A percentile compares a stretch with the other conserved stretches of the same genome.
These are phyloP conservation scores for sheep (Ovis aries) DNA, from an alignment of 2,113 vertebrate genomes.

Conservation along the genomic window DNA sequence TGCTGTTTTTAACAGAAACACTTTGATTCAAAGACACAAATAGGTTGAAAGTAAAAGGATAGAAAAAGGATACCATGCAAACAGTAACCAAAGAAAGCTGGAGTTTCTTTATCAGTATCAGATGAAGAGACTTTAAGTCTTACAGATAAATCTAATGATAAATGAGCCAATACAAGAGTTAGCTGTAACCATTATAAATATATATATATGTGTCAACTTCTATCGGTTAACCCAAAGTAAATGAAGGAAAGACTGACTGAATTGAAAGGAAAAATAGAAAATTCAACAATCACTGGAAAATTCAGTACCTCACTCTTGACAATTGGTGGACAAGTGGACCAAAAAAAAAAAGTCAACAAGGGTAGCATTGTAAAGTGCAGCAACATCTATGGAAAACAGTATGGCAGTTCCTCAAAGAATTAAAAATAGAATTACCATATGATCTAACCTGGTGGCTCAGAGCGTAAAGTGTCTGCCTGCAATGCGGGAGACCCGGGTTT, in stretches of 20 bases:
- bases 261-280: not conserved
- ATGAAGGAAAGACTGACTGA: not conserved
- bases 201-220: not conserved
- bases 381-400: not conserved
- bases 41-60: not conserved
- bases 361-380: not conserved
- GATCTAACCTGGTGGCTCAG: not conserved
- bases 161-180: not conserved
- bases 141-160: not conserved
- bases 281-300: not conserved
- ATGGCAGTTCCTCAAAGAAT: not conserved
- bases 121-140: not conserved
- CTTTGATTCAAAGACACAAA: not conserved
- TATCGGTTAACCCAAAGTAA: not conserved
- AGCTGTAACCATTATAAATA: not conserved
- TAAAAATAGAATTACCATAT: not conserved
- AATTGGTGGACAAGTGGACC: not conserved
- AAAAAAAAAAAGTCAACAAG: not conserved
- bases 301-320: not conserved
- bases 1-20: not conserved
- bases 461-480: too few relatives aligned
- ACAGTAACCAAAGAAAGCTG: not conserved
- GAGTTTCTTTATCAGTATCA: not conserved
- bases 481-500: too few relatives aligned
- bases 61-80: not conserved